Base-by-base conservation (phyloP, 2,113 vertebrate species). In the Gallinago media region DNA sequence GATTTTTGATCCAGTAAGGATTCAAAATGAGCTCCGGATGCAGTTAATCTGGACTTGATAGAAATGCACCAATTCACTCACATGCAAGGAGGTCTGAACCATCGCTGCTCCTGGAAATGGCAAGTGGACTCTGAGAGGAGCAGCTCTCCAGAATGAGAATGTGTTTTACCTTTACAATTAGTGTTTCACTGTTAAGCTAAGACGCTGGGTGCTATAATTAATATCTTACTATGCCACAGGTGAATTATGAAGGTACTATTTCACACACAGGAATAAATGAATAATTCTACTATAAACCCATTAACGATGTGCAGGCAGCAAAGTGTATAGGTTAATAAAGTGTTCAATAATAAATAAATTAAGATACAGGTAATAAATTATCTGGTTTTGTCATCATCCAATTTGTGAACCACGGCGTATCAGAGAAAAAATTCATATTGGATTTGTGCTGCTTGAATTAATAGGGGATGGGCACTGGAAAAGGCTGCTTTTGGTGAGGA, bases 291-390 rank as follows among this genome's bases (percentile, higher is more conserved):
- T 97, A 66, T 96, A 97, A 97, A 75, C 79, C 94, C 73, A 95
- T 96, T 96, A 91, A 96, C 97, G 96, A 93, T 91, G 52, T 73
- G 77, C 62, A 75, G 87, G 76, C 88, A 83, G 80, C 73, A 74
- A 97, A 97, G 90, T 93, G 96, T 96, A 77, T 76, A 96, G 89
- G 94, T 97, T 98, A 98, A 98, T 97, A 97, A 97, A 97, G 54
- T 93, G 32, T 54, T 84, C 93, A 91, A 88, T 85, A 86, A 96
- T 97, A 98, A 97, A 96, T 96, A 97, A 97, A 98, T 98, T 96
- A 96, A 98, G 78, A 94, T 70, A 85, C 81, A 62, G 34, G 55
- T 65, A 90, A 97, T 98, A 97, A 97, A 98, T 98, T 94, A 96
- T 67, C 93, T 52, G 31, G 4, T 78, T 97, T 96, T 97, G 78